Conservation (phyloP, 2,888 invertebrate genomes). For the Leucozona laternaria region DNA sequence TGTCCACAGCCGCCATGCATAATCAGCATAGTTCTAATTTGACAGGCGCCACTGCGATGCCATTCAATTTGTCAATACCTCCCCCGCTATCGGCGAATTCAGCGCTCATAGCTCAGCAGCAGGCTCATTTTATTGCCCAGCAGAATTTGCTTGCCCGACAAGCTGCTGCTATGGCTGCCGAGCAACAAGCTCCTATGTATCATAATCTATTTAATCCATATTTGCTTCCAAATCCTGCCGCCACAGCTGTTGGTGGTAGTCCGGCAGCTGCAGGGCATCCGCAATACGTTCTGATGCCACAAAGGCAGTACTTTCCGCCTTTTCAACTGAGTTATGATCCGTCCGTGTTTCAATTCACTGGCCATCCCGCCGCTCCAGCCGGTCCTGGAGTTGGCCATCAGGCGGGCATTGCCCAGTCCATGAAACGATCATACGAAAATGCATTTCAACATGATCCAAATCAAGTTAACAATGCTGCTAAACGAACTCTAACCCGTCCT, state of each 20-base stretch:
- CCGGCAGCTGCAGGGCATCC: constrained; percentile 78
- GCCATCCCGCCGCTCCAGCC: constrained; percentile 54
- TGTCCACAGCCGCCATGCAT: constrained; percentile 81
- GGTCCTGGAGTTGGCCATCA: constrained; percentile 76
- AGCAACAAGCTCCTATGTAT: constrained; percentile 77
- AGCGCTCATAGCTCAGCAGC: constrained; percentile 85
- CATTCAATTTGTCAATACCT: constrained; percentile 82
- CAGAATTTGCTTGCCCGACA: constrained; percentile 88
- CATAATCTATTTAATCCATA: constrained; percentile 79
- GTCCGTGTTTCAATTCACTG: constrained; percentile 62
- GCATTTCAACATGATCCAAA: constrained; percentile 86
- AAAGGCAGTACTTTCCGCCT: constrained; percentile 81
- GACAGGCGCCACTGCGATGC: constrained; percentile 75
- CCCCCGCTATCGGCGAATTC: constrained; percentile 81
- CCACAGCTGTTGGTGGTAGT: constrained; percentile 77
- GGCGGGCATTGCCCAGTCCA: constrained; percentile 80
- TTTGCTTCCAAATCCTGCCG: constrained; percentile 79
- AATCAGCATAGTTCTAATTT: constrained; percentile 63
- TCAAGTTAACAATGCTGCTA: constrained; percentile 80
- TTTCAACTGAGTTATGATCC: constrained; percentile 80
- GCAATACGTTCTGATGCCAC: constrained; percentile 82
- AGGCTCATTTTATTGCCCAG: constrained; percentile 87
- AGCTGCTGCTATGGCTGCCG: constrained; percentile 86
- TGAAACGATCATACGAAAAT: constrained; percentile 89
- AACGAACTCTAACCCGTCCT: constrained; percentile 81